A percentile compares a stretch with the other conserved stretches of the same genome.
phyloP scores from a whole-genome alignment of 2,888 invertebrate genomes.

The Cryptus armator region DNA sequence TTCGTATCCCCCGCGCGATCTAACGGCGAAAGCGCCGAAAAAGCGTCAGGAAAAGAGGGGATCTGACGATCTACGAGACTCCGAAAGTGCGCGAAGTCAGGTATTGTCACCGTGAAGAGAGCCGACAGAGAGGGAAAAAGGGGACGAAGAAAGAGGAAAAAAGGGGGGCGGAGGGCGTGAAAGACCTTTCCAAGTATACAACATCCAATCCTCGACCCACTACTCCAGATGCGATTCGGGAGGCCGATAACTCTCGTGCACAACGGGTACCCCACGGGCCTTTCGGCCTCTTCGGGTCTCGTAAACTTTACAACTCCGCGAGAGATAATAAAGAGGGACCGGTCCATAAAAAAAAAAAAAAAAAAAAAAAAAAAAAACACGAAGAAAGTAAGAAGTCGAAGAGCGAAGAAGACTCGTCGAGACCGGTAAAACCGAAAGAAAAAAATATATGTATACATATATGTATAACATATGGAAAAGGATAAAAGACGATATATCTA shows the following conservation, averaged over 20 bases:
- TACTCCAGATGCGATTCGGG: constrained; percentile 70
- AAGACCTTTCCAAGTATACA: constrained; percentile 36
- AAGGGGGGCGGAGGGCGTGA: constrained; percentile 68
- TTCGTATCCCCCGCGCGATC: constrained; percentile 54
- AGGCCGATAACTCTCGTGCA: constrained; percentile 68
- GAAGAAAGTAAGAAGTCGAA: constrained; percentile 14
- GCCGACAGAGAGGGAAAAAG: constrained; percentile 25
- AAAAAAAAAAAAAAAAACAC: constrained; percentile 53
- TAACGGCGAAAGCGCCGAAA: constrained; percentile 22
- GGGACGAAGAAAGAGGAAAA: constrained; percentile 7
- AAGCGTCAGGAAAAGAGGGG: neutral
- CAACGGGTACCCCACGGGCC: neutral
- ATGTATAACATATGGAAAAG: neutral
- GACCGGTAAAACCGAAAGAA: neutral
- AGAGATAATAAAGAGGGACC: constrained; percentile 70
- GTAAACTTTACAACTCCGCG: constrained; percentile 71
- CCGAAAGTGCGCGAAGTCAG: neutral
- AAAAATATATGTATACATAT: neutral
- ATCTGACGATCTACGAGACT: constrained; percentile 44
- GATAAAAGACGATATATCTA: neutral
- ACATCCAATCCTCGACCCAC: constrained; percentile 64
- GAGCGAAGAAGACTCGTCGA: constrained; percentile 27
- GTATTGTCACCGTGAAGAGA: constrained; percentile 50
- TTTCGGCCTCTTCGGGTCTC: constrained; percentile 48
- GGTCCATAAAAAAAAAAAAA: constrained; percentile 56